A percentile compares a stretch with the other conserved stretches of the same genome.
Conservation (phyloP, 2,113 vertebrate species). For the Triplophysa siluroides region DNA sequence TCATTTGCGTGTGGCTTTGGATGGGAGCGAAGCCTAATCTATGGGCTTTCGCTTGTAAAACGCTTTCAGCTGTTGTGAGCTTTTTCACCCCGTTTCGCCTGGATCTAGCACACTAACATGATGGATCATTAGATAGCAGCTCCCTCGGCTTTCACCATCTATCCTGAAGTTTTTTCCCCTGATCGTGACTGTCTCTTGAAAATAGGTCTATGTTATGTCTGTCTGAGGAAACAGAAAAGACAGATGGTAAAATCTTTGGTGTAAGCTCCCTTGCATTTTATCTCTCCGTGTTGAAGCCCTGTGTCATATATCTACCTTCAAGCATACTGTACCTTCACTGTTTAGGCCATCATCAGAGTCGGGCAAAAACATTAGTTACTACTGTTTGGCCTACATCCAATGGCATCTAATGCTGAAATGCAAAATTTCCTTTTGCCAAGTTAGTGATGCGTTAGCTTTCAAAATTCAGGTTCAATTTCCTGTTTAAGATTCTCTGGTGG, state of each 20-base stretch:
- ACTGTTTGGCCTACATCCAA: slow-evolving; percentile 44
- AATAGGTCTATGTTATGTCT: not conserved
- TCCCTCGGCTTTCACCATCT: slow-evolving; percentile 4
- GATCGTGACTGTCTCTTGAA: slow-evolving; percentile 19
- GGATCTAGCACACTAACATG: slow-evolving; percentile 35
- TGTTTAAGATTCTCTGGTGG: not conserved
- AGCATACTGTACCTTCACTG: slow-evolving; percentile 13
- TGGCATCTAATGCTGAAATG: slow-evolving; percentile 35
- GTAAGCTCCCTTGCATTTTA: slow-evolving; percentile 26
- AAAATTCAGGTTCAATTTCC: slow-evolving; percentile 17
- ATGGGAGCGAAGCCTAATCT: slow-evolving; percentile 39
- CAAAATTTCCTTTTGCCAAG: slow-evolving; percentile 37
- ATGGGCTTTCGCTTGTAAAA: slow-evolving; percentile 38
- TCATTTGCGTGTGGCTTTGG: slow-evolving; percentile 47
- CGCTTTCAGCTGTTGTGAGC: slow-evolving; percentile 49
- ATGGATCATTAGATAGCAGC: slow-evolving; percentile 6
- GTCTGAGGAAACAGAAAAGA: slow-evolving; percentile 38
- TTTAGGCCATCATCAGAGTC: slow-evolving; percentile 32
- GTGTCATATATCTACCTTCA: slow-evolving; percentile 41
- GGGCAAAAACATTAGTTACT: slow-evolving; percentile 25
- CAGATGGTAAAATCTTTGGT: slow-evolving; percentile 42
- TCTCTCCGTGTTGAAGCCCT: slow-evolving; percentile 31
- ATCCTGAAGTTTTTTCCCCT: not conserved
- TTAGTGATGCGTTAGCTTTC: slow-evolving; percentile 4
- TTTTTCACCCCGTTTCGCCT: slow-evolving; percentile 22